A percentile compares a stretch with the other conserved stretches of the same genome.
Conservation (phyloP, 2,888 invertebrate species). For the Emmelina monodactyla region DNA sequence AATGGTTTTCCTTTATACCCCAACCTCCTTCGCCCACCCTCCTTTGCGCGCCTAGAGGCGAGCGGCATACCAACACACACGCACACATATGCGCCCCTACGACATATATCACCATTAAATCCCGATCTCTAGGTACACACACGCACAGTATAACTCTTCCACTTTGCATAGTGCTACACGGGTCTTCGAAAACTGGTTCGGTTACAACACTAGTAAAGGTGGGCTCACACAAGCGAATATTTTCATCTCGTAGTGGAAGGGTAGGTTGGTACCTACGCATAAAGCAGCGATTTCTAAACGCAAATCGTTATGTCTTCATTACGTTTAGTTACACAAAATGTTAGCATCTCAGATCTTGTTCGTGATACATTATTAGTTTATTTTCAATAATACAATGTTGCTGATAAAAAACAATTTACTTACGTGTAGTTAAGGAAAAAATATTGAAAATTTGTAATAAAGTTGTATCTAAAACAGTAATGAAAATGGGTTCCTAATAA, state of each 20-base stretch:
- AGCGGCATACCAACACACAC: constrained; percentile 62
- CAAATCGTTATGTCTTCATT: constrained; percentile 64
- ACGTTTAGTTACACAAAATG: too few relatives aligned
- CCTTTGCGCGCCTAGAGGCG: constrained; percentile 65
- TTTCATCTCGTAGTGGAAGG: constrained; percentile 58
- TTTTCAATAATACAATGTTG: too few relatives aligned
- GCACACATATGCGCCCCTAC: constrained; percentile 49
- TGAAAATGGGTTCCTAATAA: too few relatives aligned
- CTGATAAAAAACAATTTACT: too few relatives aligned
- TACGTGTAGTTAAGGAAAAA: too few relatives aligned
- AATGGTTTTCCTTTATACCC: constrained; percentile 69
- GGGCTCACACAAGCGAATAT: constrained; percentile 42
- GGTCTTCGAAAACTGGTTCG: constrained; percentile 39
- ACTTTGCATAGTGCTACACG: constrained; percentile 37
- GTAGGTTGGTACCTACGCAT: constrained; percentile 64
- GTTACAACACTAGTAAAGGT: constrained; percentile 46
- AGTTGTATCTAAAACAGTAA: too few relatives aligned
- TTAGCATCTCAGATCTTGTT: too few relatives aligned
- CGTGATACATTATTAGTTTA: too few relatives aligned
- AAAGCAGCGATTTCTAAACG: constrained; percentile 64
- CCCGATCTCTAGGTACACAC: constrained; percentile 35
- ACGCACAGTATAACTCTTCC: constrained; percentile 15
- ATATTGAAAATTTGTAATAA: too few relatives aligned
- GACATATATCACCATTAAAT: constrained; percentile 46
- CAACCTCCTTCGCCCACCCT: constrained; percentile 61